phyloP scores from a whole-genome alignment of 2,797 vertebrate genomes.

The Coregonus sp. region DNA sequence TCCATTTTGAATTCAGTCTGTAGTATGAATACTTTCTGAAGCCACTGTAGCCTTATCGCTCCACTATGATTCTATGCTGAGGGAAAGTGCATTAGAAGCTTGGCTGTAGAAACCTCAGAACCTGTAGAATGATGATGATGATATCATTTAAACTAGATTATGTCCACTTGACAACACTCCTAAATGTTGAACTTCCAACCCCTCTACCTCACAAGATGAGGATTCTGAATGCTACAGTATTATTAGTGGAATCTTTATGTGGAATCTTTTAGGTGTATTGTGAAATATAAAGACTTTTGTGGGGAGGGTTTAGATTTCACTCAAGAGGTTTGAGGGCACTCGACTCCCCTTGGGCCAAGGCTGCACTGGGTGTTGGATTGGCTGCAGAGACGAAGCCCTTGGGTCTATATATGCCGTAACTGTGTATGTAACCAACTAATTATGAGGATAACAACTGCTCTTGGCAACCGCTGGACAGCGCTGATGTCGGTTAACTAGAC shows the following conservation, averaged over 20 bases:
- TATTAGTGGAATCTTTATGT: not conserved
- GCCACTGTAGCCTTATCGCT: too few relatives aligned
- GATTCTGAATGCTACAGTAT: not conserved
- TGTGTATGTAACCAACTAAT: not conserved
- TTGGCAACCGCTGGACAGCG: not conserved
- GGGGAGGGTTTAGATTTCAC: not conserved
- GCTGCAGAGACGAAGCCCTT: not conserved
- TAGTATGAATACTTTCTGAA: too few relatives aligned
- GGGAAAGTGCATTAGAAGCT: too few relatives aligned
- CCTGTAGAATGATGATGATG: too few relatives aligned
- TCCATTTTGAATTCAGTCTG: too few relatives aligned
- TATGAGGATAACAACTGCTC: not conserved
- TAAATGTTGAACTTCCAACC: not conserved
- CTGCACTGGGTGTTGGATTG: not conserved
- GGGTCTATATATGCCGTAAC: not conserved
- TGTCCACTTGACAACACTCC: not conserved
- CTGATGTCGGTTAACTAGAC: not conserved
- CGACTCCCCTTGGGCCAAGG: not conserved
- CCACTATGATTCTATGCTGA: too few relatives aligned
- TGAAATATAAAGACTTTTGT: not conserved
- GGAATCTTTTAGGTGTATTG: not conserved
- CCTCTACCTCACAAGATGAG: not conserved
- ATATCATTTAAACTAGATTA: not conserved
- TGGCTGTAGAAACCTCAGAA: too few relatives aligned
- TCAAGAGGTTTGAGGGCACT: not conserved